Conservation (phyloP, 2,113 vertebrate genomes). For the Brachypodius melanocephalos region DNA sequence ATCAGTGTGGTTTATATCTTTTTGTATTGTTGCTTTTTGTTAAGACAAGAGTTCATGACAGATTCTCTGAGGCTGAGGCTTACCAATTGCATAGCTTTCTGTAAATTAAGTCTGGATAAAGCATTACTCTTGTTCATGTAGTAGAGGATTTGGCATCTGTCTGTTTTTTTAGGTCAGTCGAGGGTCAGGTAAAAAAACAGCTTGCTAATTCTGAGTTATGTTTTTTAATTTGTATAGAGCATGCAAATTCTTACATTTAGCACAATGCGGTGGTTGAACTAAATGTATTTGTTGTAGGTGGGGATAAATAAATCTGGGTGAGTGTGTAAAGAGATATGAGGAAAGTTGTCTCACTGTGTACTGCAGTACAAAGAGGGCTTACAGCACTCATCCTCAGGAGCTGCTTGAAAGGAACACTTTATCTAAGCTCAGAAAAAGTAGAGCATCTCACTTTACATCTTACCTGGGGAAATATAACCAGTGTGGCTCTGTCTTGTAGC, state of each 20-base stretch:
- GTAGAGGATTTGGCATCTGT: neutral
- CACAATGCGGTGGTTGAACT: neutral
- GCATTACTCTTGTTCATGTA: neutral
- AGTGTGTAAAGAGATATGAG: neutral
- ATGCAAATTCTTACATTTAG: neutral
- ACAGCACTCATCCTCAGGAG: neutral
- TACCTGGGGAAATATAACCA: neutral
- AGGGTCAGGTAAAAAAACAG: neutral
- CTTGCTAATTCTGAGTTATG: neutral
- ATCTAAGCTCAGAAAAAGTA: neutral
- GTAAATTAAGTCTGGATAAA: neutral
- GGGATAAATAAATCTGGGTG: neutral
- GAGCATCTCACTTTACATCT: neutral
- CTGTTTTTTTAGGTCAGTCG: neutral
- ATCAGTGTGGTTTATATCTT: neutral
- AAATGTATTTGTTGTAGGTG: neutral
- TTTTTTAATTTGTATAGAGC: neutral
- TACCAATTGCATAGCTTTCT: neutral
- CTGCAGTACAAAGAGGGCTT: neutral
- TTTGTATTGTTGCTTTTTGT: neutral
- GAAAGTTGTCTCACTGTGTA: neutral
- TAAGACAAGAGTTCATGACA: neutral
- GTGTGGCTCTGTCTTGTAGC: neutral
- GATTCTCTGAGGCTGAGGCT: neutral
- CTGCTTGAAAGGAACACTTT: neutral